Base-by-base conservation (phyloP, 1,140 invertebrate genomes). In the Lordiphosa mommai region DNA sequence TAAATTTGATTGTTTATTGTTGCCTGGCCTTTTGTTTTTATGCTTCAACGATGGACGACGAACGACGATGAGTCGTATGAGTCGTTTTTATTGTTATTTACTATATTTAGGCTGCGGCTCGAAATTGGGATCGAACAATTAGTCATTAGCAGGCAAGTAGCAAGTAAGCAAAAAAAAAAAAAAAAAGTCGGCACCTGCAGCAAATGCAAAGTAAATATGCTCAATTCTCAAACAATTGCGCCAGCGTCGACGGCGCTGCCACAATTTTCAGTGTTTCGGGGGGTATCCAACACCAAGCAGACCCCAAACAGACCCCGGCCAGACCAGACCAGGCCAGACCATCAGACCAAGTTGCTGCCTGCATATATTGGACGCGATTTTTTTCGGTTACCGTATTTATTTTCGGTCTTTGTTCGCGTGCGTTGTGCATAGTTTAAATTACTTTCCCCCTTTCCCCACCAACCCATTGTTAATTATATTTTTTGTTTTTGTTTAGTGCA, bases 71-170 rank as follows among this genome's bases (percentile, higher is more conserved):
- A 13, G 10, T 12, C 14, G 34, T 37, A 14, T 5, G 12, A 37
- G 34, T 14, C 5, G 30, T 41, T 44, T 44, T 34, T 41, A n/a
- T 68, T 63, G 69, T 68, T 58, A 74, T 64, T 74, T 73, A 74
- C 71, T 73, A 74, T 64, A 73, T 73, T 73, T 74, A 74, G 69
- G 53, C 67, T 52, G 48, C 23, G 23, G 52, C 52, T 29, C 37
- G 12, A 40, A 47, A 17, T 44, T 20, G 14, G 32, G 29, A 66
- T 41, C 46, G 23, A 67, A 58, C 47, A 67, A 67, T 67, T 66
- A 67, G 46, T 67, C 44, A n/a, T n/a, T n/a, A 66, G 37, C n/a
- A 27, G 23, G n/a, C n/a, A 7, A 27, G 23, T 27, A 46, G 10
- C 30, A 37, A 48, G 16, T 27, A 34, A n/a, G 34, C 34, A 40